Percentiles rank a stretch among this genome's conserved stretches.
These are phyloP conservation scores for Sebastes minor DNA, from an alignment of 2,797 vertebrate genomes.

Conservation along the genomic window DNA sequence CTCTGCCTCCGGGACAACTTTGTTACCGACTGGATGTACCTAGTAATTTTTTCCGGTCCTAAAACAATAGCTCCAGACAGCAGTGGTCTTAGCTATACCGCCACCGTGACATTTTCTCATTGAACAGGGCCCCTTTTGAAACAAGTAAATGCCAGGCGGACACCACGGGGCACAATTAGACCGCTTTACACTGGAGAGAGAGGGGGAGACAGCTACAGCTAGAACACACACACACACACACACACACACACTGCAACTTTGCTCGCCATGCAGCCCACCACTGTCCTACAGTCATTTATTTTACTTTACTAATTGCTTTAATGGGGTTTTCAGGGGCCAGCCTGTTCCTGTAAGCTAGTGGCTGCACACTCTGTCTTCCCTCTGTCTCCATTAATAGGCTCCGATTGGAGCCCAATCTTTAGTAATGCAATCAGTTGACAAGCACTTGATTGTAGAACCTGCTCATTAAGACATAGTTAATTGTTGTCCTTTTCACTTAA, in stretches of 20 bases:
- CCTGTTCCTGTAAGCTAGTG: constrained; percentile 48
- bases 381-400: constrained; percentile 49
- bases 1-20: constrained; percentile 27
- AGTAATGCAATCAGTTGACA: constrained; percentile 64
- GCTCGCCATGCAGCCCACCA: constrained; percentile 19
- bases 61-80: constrained; percentile 45
- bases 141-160: constrained; percentile 74
- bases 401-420: constrained; percentile 48
- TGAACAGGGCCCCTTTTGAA: constrained; percentile 44
- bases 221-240: constrained; percentile 7
- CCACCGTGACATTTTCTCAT: constrained; percentile 73
- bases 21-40: constrained; percentile 28
- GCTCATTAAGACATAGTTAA: constrained; percentile 61
- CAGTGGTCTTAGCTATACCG: constrained; percentile 34
- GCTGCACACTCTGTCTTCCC: constrained; percentile 35
- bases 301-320: constrained; percentile 68
- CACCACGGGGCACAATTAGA: constrained; percentile 78
- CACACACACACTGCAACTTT: constrained; percentile 9
- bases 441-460: constrained; percentile 54
- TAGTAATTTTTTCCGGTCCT: constrained; percentile 37
- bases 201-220: background rate
- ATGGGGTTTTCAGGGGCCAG: constrained; percentile 51
- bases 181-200: constrained; percentile 53
- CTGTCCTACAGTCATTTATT: constrained; percentile 65
- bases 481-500: constrained; percentile 58